These are phyloP conservation scores for Istiophorus platypterus DNA, from an alignment of 2,113 vertebrate genomes.

Conservation along the genomic window DNA sequence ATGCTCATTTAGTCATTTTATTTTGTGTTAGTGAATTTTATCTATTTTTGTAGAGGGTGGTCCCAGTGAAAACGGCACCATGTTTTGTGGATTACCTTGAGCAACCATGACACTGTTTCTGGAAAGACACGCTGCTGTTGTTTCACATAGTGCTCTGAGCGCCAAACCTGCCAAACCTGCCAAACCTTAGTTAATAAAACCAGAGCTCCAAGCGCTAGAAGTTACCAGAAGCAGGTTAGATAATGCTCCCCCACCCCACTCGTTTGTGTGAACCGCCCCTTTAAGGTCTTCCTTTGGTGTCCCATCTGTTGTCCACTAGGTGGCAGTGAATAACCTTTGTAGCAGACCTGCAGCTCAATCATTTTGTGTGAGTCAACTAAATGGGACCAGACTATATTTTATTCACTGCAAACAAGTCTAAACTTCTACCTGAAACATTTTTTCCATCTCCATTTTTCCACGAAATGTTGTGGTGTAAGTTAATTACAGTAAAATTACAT, in stretches of 20 bases:
- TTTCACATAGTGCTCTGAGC: not conserved
- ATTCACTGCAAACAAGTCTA: not conserved
- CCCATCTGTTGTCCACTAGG: slow-evolving; percentile 42
- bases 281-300: slow-evolving; percentile 6
- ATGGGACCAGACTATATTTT: not conserved
- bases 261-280: not conserved
- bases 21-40: not conserved
- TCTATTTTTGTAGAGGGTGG: slow-evolving; percentile 13
- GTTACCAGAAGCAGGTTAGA: too few relatives aligned
- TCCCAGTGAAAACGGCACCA: not conserved
- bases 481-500: not conserved
- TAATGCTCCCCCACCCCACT: too few relatives aligned
- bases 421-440: too few relatives aligned
- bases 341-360: not conserved
- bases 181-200: not conserved
- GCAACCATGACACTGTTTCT: not conserved
- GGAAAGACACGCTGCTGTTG: not conserved
- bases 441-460: not conserved
- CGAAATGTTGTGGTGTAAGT: not conserved
- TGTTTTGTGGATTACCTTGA: not conserved
- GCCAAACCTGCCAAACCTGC: not conserved
- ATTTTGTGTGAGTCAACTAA: not conserved
- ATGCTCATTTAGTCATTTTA: not conserved
- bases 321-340: slow-evolving; percentile 53
- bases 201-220: not conserved